These are phyloP conservation scores for Siphonodentalium dalli DNA, from an alignment of 2,888 invertebrate genomes.

Conservation along the genomic window DNA sequence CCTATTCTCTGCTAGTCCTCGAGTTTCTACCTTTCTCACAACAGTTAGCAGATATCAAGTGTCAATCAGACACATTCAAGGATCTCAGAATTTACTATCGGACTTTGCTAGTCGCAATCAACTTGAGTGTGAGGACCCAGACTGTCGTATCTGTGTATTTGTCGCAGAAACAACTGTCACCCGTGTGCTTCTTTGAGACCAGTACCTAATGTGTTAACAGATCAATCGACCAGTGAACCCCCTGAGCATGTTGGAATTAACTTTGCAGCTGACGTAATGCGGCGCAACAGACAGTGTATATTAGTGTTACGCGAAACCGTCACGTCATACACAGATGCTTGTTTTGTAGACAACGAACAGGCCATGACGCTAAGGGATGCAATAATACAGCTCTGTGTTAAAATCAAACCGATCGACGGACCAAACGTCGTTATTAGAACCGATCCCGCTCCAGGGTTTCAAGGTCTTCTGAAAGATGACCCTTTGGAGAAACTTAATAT, in stretches of 20 bases:
- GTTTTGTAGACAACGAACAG: constrained; percentile 19
- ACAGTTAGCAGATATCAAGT: constrained; percentile 25
- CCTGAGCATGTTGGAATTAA: constrained; percentile 17
- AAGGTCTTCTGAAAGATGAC: constrained; percentile 21
- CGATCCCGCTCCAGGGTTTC: constrained; percentile 35
- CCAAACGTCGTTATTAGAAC: constrained; percentile 30
- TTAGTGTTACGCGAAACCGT: constrained; percentile 28
- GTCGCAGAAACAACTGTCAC: constrained; percentile 6
- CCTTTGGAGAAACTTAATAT: constrained; percentile 17
- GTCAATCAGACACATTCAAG: constrained; percentile 16
- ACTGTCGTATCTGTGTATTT: constrained; percentile 13
- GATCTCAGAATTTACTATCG: constrained; percentile 18
- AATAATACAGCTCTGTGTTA: constrained; percentile 15
- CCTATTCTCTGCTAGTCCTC: constrained; percentile 24
- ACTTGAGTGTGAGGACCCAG: constrained; percentile 13
- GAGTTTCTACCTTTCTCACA: constrained; percentile 23
- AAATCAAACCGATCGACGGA: constrained; percentile 28
- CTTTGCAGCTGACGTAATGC: constrained; percentile 32
- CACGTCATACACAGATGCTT: constrained; percentile 24
- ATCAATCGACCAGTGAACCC: constrained; percentile 24
- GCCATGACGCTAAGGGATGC: constrained; percentile 19
- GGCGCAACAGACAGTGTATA: constrained; percentile 24
- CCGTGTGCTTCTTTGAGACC: constrained; percentile 1
- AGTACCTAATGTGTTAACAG: neutral
- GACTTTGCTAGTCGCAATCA: constrained; percentile 26